Percentiles rank a stretch among this genome's conserved stretches.
Conservation (phyloP, 2,113 vertebrate species). For the Sphyrna mokarran region DNA sequence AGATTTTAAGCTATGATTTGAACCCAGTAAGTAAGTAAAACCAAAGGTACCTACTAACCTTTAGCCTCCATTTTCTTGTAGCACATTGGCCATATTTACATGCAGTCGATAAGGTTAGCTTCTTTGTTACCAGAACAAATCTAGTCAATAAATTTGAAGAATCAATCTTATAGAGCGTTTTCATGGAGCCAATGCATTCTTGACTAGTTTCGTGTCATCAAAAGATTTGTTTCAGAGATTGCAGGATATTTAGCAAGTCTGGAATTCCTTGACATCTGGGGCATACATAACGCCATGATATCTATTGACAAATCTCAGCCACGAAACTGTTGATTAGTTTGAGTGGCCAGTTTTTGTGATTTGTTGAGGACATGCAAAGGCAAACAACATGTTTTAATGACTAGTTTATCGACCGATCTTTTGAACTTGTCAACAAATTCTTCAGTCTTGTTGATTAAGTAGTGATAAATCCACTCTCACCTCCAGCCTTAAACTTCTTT, state of each 20-base stretch:
- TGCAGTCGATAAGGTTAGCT: slow-evolving; percentile 28
- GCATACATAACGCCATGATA: slow-evolving; percentile 3
- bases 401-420: slow-evolving; percentile 28
- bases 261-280: slow-evolving; percentile 20
- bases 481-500: slow-evolving; percentile 28
- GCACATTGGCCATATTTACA: slow-evolving; percentile 35
- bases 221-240: slow-evolving; percentile 28
- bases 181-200: slow-evolving; percentile 24
- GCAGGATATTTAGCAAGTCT: slow-evolving; percentile 19
- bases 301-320: slow-evolving; percentile 20
- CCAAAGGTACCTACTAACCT: slow-evolving; percentile 29
- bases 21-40: slow-evolving; percentile 31
- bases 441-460: slow-evolving; percentile 28
- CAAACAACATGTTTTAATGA: slow-evolving; percentile 21
- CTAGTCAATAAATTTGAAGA: slow-evolving; percentile 36
- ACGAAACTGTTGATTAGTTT: slow-evolving; percentile 29
- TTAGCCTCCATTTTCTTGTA: slow-evolving; percentile 32
- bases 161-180: slow-evolving; percentile 30
- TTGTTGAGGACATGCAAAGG: slow-evolving; percentile 30
- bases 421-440: slow-evolving; percentile 28
- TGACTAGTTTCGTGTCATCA: slow-evolving; percentile 8
- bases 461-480: slow-evolving; percentile 13
- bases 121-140: slow-evolving; percentile 33
- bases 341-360: slow-evolving; percentile 32
- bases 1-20: slow-evolving; percentile 35